A percentile compares a stretch with the other conserved stretches of the same genome.
These are phyloP conservation scores for Melanocharis versteri DNA, from an alignment of 2,113 vertebrate genomes.

Conservation along the genomic window DNA sequence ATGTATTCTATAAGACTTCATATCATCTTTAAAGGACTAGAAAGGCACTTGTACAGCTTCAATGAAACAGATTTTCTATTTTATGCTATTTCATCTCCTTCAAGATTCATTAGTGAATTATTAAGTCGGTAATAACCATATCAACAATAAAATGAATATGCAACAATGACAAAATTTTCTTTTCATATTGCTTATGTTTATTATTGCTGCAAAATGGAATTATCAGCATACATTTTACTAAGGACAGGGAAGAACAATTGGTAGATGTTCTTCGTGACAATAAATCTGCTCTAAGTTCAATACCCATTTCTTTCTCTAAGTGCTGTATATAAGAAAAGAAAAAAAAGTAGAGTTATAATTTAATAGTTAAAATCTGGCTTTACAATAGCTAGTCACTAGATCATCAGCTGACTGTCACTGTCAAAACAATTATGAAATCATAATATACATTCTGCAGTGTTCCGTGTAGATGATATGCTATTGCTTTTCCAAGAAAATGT, in stretches of 20 bases:
- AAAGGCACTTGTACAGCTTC: background rate
- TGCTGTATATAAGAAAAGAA: background rate
- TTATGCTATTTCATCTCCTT: background rate
- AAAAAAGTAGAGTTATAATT: background rate
- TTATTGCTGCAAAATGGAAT: background rate
- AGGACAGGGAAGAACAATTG: background rate
- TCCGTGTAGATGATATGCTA: background rate
- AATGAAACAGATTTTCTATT: background rate
- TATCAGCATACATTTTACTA: background rate
- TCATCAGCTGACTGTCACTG: background rate
- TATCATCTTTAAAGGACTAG: background rate
- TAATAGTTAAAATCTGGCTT: background rate
- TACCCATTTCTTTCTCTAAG: background rate
- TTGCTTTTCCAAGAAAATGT: background rate
- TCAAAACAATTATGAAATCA: background rate
- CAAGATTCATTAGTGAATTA: background rate
- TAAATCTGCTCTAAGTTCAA: background rate
- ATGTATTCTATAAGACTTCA: background rate
- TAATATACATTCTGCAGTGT: background rate
- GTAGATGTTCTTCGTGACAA: background rate
- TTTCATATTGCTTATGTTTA: background rate
- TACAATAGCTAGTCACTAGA: background rate
- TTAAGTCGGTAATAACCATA: background rate
- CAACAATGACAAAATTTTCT: background rate
- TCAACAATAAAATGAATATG: background rate